phyloP scores from a whole-genome alignment of 1,140 invertebrate genomes.

The Coboldia fuscipes region DNA sequence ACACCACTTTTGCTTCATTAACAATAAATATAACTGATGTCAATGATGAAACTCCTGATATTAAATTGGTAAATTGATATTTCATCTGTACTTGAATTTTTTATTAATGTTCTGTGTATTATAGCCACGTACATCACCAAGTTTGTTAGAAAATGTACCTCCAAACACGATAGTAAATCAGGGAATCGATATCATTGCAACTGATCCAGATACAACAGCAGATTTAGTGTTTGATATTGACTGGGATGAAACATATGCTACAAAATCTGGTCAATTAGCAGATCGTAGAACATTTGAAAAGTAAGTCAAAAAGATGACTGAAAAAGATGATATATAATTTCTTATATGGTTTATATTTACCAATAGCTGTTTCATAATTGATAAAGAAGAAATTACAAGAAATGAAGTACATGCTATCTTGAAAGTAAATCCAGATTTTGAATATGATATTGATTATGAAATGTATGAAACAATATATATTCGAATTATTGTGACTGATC shows the following conservation, averaged over 20 bases:
- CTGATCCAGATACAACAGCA: slow-evolving; percentile 28
- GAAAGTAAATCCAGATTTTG: slow-evolving; percentile 3
- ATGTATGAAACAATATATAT: slow-evolving; percentile 29
- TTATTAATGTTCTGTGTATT: neutral
- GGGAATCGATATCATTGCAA: slow-evolving; percentile 21
- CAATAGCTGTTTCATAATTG: slow-evolving; percentile 4
- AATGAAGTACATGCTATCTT: slow-evolving; percentile 3
- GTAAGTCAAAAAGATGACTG: slow-evolving; percentile 8
- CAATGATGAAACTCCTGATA: slow-evolving; percentile 30
- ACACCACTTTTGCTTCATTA: slow-evolving; percentile 25
- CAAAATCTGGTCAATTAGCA: slow-evolving; percentile 23
- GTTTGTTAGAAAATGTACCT: slow-evolving; percentile 27
- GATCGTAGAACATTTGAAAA: slow-evolving; percentile 11
- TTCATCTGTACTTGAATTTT: neutral
- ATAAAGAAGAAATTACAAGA: neutral
- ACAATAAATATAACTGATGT: slow-evolving; percentile 28
- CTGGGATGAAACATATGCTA: slow-evolving; percentile 28
- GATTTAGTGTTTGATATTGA: slow-evolving; percentile 26
- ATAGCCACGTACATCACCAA: slow-evolving; percentile 20
- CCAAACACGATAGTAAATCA: slow-evolving; percentile 18
- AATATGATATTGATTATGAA: slow-evolving; percentile 26
- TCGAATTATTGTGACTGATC: slow-evolving; percentile 22
- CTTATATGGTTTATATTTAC: neutral
- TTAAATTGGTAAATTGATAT: slow-evolving; percentile 18
- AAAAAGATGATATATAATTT: neutral